These are phyloP conservation scores for Protodeltote pygarga DNA, from an alignment of 2,888 invertebrate genomes.

Conservation along the genomic window DNA sequence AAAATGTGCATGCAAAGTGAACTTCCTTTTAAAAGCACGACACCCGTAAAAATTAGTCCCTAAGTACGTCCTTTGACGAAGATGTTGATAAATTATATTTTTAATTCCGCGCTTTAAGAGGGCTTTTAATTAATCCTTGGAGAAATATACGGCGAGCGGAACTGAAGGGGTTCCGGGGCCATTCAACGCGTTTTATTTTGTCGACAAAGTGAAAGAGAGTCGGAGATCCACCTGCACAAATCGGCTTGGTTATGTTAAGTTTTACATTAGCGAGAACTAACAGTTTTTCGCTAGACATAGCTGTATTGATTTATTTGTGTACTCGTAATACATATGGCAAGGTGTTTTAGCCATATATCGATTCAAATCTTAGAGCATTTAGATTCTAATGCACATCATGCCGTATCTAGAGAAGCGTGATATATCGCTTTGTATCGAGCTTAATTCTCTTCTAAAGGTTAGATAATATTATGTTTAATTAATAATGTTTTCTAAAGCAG, in stretches of 20 bases:
- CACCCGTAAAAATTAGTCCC: not conserved
- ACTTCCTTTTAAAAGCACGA: not conserved
- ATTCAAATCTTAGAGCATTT: no score
- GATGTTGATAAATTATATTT: constrained; percentile 14
- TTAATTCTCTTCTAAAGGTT: constrained; percentile 1
- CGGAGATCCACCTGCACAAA: not conserved
- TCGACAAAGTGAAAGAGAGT: constrained; percentile 24
- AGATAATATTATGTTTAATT: no score
- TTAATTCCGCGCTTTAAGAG: constrained; percentile 15
- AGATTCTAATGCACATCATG: constrained; percentile 12
- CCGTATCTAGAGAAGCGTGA: constrained; percentile 15
- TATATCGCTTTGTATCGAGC: constrained; percentile 12
- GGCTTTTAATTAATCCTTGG: constrained; percentile 21
- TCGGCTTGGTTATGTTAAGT: not conserved
- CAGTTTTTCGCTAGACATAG: constrained; percentile 23
- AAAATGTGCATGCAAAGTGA: not conserved
- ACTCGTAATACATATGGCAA: constrained; percentile 22
- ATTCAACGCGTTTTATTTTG: constrained; percentile 25
- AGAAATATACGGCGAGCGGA: constrained; percentile 15
- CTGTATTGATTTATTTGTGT: constrained; percentile 28
- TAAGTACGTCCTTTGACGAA: constrained; percentile 7
- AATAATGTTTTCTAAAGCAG: no score
- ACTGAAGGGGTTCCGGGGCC: constrained; percentile 8
- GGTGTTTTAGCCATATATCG: constrained; percentile 29
- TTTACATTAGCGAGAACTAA: constrained; percentile 16